phyloP scores from a whole-genome alignment of 1,140 invertebrate genomes.

The Drosophila repletoides region DNA sequence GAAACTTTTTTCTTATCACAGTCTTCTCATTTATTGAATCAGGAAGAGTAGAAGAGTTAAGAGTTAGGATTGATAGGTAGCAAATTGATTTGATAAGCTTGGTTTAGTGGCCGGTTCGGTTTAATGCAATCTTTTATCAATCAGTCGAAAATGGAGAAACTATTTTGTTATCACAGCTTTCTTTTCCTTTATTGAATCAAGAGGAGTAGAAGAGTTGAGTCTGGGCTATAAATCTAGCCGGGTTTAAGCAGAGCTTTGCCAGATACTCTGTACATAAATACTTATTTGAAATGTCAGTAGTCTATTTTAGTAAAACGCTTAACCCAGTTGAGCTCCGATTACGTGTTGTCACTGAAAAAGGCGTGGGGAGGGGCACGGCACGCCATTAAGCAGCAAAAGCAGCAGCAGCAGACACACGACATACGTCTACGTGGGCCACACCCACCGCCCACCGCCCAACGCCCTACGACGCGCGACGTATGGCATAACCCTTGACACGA shows the following conservation, averaged over 20 bases:
- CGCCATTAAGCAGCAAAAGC: slow-evolving; percentile 54
- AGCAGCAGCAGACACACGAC: slow-evolving; percentile 31
- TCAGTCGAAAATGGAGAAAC: too few species aligned
- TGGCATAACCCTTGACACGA: slow-evolving; percentile 56
- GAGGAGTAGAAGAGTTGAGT: too few species aligned
- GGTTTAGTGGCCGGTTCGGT: too few species aligned
- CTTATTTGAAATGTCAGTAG: slow-evolving; percentile 42
- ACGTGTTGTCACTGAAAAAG: slow-evolving; percentile 46
- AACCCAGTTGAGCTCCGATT: slow-evolving; percentile 51
- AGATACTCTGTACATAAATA: slow-evolving; percentile 30
- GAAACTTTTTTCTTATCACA: too few species aligned
- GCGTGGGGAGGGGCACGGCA: slow-evolving; percentile 52
- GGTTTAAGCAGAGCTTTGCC: slow-evolving; percentile 13
- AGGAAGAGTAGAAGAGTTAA: too few species aligned
- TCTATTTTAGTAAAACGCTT: slow-evolving; percentile 49
- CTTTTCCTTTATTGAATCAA: too few species aligned
- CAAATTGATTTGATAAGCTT: too few species aligned
- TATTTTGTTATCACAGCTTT: too few species aligned
- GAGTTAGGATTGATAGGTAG: too few species aligned
- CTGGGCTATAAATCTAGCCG: too few species aligned
- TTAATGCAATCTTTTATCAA: too few species aligned
- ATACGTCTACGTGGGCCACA: slow-evolving; percentile 20
- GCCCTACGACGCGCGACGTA: background rate
- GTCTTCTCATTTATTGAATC: too few species aligned
- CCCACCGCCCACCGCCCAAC: background rate